Evolutionary conservation across 1,140 invertebrate genomes (phyloP).

Genomic region (Piezodorus guildinii): DNA sequence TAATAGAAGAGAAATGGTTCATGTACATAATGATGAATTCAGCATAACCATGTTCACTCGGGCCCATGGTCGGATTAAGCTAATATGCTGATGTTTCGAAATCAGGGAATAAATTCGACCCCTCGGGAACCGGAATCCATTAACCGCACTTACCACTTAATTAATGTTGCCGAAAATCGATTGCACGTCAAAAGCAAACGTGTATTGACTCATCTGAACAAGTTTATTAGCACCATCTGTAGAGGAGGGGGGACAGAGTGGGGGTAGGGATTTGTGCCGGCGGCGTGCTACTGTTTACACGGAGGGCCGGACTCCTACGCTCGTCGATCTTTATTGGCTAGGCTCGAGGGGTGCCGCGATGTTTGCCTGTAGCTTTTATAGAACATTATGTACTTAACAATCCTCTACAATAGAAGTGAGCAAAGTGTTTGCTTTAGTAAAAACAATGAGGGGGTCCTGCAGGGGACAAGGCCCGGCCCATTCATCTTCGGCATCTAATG

Average conservation of each 20-base stretch:
- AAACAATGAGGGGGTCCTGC: no score
- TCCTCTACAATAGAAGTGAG: no score
- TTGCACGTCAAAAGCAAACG: neutral
- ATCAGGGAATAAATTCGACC: conserved; percentile 18
- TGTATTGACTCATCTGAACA: neutral
- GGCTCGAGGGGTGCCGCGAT: neutral
- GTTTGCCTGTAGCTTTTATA: no score
- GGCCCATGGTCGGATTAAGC: no score
- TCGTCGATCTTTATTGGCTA: neutral
- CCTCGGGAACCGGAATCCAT: conserved; percentile 22
- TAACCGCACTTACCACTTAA: conserved; percentile 3
- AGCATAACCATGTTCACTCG: no score
- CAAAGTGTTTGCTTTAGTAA: no score
- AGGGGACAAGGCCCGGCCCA: no score
- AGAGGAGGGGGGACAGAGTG: neutral
- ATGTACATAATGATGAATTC: no score
- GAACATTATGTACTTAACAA: no score
- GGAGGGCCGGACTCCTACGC: no score
- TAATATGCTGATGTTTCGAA: no score
- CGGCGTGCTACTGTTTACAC: neutral
- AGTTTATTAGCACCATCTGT: neutral
- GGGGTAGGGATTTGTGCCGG: neutral
- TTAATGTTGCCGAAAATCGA: conserved; percentile 1
- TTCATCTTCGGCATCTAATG: neutral
- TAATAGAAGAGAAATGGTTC: no score